Percentiles rank a stretch among this genome's conserved stretches.
Conservation (phyloP, 2,888 invertebrate genomes). For the Cataglyphis cursor region DNA sequence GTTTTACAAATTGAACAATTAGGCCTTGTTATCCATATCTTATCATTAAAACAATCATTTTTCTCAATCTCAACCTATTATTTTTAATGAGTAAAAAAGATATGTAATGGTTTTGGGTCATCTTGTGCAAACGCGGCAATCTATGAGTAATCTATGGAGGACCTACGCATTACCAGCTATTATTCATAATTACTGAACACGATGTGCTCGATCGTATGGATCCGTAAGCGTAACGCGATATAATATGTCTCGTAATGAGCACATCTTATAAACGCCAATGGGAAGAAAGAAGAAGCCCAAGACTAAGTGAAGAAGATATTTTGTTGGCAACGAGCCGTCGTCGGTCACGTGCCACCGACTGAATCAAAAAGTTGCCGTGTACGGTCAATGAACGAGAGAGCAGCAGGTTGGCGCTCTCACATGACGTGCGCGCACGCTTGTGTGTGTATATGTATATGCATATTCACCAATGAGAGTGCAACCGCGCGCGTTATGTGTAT, state of each 20-base stretch:
- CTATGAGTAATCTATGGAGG: slow-evolving; percentile 17
- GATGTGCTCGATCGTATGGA: slow-evolving; percentile 34
- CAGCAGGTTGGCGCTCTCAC: slow-evolving; percentile 60
- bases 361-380: slow-evolving; percentile 50
- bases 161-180: slow-evolving; percentile 37
- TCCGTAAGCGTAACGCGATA: slow-evolving; percentile 37
- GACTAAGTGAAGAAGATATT: slow-evolving; percentile 47
- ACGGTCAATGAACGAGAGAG: slow-evolving; percentile 61
- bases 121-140: slow-evolving; percentile 5
- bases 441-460: neutral
- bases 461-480: slow-evolving; percentile 4
- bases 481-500: neutral
- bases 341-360: slow-evolving; percentile 50
- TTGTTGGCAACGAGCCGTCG: slow-evolving; percentile 42
- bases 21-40: neutral
- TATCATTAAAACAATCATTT: slow-evolving; percentile 13
- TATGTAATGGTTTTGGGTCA: slow-evolving; percentile 2
- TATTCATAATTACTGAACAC: slow-evolving; percentile 46
- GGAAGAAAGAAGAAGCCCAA: slow-evolving; percentile 38
- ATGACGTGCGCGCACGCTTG: neutral
- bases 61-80: neutral
- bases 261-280: slow-evolving; percentile 32
- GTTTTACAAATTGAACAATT: slow-evolving; percentile 18
- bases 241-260: slow-evolving; percentile 41
- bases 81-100: neutral